These are phyloP conservation scores for Leptodactylus fuscus DNA, from an alignment of 2,113 vertebrate genomes.

Conservation along the genomic window DNA sequence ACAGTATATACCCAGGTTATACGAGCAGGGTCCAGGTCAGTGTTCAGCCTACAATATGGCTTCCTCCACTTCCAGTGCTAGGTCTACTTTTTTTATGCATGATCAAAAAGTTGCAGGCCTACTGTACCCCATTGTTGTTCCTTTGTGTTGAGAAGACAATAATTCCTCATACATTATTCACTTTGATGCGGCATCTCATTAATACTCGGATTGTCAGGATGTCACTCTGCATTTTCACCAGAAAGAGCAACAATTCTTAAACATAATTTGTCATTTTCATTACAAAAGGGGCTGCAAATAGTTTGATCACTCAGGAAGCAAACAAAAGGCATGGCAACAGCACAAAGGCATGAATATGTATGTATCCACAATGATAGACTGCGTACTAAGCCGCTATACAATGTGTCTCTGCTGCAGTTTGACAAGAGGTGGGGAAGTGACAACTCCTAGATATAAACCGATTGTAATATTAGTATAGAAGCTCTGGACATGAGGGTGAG, in stretches of 20 bases:
- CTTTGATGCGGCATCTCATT: slow-evolving; percentile 40
- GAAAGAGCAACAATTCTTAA: slow-evolving; percentile 41
- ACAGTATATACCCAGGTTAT: too few species aligned
- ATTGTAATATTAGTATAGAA: too few species aligned
- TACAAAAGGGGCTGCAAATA: slow-evolving; percentile 36
- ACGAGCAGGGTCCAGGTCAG: neutral
- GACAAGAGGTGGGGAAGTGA: neutral
- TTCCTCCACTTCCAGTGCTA: neutral
- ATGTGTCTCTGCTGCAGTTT: neutral
- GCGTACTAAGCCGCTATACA: neutral
- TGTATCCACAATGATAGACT: neutral
- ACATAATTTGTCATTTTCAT: slow-evolving; percentile 54
- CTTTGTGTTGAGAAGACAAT: neutral
- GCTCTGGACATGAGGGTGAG: neutral
- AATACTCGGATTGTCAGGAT: slow-evolving; percentile 29
- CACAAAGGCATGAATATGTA: slow-evolving; percentile 26
- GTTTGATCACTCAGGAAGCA: slow-evolving; percentile 40
- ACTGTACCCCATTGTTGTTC: neutral
- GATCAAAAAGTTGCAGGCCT: neutral
- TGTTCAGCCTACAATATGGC: neutral
- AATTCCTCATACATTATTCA: slow-evolving; percentile 25
- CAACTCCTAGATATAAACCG: too few species aligned
- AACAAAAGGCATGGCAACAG: slow-evolving; percentile 7
- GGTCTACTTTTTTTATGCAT: neutral
- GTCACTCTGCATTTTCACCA: slow-evolving; percentile 16